Conservation (phyloP, 2,797 vertebrate genomes). For the Taenioides sp. region DNA sequence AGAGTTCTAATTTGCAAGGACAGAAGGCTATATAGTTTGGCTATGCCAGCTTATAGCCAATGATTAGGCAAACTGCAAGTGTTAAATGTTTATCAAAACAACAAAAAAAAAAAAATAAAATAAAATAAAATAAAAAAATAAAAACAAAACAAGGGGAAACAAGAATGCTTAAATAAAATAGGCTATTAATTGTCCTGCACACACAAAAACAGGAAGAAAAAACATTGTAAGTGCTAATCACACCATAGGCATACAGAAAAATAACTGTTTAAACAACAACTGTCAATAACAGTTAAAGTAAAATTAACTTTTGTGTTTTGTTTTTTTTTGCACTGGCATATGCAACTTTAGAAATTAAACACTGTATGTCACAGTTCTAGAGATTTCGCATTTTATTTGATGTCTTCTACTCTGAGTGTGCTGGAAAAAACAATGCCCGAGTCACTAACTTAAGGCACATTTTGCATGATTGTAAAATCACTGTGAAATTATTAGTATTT, state of each 20-base stretch:
- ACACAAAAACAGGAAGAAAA: background rate
- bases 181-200: conserved; percentile 19
- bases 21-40: background rate
- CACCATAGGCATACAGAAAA: background rate
- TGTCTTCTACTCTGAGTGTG: background rate
- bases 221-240: background rate
- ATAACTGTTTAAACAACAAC: background rate
- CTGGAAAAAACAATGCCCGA: conserved; percentile 12
- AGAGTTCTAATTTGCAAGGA: background rate
- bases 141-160: conserved; percentile 4
- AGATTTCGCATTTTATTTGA: background rate
- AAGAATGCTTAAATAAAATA: conserved; percentile 33
- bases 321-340: background rate
- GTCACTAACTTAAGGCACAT: conserved; percentile 33
- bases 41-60: background rate
- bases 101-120: background rate
- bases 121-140: no score
- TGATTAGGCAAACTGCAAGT: conserved; percentile 32
- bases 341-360: conserved; percentile 8
- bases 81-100: conserved; percentile 33
- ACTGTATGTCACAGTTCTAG: conserved; percentile 4
- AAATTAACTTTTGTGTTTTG: background rate
- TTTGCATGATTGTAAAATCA: conserved; percentile 5
- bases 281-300: background rate
- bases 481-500: conserved; percentile 24